These are phyloP conservation scores for Rhynchophorus ferrugineus DNA, from an alignment of 1,140 invertebrate species.

Conservation along the genomic window DNA sequence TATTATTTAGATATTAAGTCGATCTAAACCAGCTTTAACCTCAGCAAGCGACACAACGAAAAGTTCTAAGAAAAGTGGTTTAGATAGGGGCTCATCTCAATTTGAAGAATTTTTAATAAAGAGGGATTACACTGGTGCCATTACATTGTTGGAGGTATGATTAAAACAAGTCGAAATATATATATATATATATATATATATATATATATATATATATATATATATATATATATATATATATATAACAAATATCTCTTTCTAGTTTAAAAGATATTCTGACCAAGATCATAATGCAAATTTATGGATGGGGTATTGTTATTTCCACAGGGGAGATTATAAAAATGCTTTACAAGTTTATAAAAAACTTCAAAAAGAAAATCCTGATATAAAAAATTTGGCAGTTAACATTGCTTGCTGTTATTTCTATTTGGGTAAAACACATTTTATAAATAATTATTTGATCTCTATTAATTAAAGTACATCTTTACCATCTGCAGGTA, in stretches of 20 bases:
- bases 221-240: neutral
- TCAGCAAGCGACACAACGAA: conserved; percentile 14
- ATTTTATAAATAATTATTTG: no score
- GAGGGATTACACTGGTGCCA: conserved; percentile 88
- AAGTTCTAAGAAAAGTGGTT: conserved; percentile 11
- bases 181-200: neutral
- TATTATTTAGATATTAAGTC: conserved; percentile 35
- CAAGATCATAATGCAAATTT: conserved; percentile 47
- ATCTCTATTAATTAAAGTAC: no score
- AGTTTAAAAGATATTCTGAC: conserved; percentile 37
- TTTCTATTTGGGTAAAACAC: conserved; percentile 80
- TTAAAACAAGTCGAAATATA: conserved; percentile 2
- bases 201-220: neutral
- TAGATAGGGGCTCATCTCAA: conserved; percentile 54
- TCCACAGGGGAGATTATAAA: conserved; percentile 91
- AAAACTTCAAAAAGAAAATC: conserved; percentile 39
- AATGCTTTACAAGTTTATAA: conserved; percentile 72
- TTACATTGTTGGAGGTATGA: conserved; percentile 82
- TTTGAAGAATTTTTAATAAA: conserved; percentile 86
- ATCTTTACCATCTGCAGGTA: no score
- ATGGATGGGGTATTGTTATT: conserved; percentile 92
- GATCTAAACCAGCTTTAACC: conserved; percentile 33
- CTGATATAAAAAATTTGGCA: conserved; percentile 47
- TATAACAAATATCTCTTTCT: conserved; percentile 16
- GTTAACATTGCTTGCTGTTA: conserved; percentile 89